phyloP scores from a whole-genome alignment of 1,140 invertebrate species.

The Drosophila malerkotliana region DNA sequence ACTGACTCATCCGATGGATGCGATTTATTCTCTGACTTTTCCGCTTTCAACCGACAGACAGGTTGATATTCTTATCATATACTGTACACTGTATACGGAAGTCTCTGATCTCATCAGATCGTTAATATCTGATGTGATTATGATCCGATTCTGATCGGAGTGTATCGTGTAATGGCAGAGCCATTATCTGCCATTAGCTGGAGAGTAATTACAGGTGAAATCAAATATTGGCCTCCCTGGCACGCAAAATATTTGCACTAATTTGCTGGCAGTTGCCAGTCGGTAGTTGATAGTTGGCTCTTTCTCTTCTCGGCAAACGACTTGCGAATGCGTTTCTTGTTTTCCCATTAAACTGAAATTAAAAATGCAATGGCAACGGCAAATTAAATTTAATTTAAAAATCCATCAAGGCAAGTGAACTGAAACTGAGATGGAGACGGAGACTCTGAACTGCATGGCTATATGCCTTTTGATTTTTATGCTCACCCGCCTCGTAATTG shows the following conservation, averaged over 20 bases:
- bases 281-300: neutral
- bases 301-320: slow-evolving; percentile 18
- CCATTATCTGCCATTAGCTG: slow-evolving; percentile 25
- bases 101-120: slow-evolving; percentile 33
- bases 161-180: slow-evolving; percentile 22
- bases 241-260: slow-evolving; percentile 55
- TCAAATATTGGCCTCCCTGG: slow-evolving; percentile 29
- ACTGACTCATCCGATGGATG: slow-evolving; percentile 47
- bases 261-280: slow-evolving; percentile 30
- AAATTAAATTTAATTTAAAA: slow-evolving; percentile 53
- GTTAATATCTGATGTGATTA: slow-evolving; percentile 21
- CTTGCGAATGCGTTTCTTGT: slow-evolving; percentile 6
- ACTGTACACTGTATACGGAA: neutral
- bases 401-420: slow-evolving; percentile 36
- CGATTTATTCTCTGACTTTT: slow-evolving; percentile 23
- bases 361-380: slow-evolving; percentile 49
- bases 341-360: slow-evolving; percentile 39
- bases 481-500: slow-evolving; percentile 26
- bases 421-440: neutral
- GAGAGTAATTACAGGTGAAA: slow-evolving; percentile 32
- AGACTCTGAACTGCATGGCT: neutral
- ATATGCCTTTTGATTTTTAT: slow-evolving; percentile 28
- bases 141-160: slow-evolving; percentile 14
- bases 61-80: neutral
- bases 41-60: slow-evolving; percentile 5